These are phyloP conservation scores for Hyles lineata DNA, from an alignment of 2,888 invertebrate species.

Conservation along the genomic window DNA sequence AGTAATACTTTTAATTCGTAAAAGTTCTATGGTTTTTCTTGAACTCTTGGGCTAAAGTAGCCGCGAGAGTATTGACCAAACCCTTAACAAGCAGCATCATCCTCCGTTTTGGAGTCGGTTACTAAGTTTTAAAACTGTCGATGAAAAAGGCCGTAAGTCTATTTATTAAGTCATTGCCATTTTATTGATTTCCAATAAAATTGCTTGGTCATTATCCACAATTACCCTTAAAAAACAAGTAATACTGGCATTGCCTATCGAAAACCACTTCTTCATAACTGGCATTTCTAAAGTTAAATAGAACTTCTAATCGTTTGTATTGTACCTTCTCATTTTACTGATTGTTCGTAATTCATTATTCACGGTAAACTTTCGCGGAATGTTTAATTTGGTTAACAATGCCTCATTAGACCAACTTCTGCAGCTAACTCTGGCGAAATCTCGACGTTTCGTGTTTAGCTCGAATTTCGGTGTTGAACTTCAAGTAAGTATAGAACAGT, in stretches of 20 bases:
- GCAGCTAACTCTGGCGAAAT: slow-evolving; percentile 15
- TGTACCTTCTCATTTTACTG: slow-evolving; percentile 18
- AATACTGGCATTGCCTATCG: not conserved
- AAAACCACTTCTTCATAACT: not conserved
- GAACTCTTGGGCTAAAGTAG: no score
- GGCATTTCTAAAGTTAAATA: not conserved
- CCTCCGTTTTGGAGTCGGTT: no score
- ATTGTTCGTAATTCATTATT: slow-evolving; percentile 23
- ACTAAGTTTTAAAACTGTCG: no score
- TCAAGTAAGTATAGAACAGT: not conserved
- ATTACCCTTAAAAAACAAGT: not conserved
- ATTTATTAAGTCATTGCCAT: no score
- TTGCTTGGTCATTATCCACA: no score
- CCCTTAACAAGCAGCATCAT: no score
- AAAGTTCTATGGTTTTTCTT: no score
- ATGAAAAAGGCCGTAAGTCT: no score
- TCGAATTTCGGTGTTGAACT: not conserved
- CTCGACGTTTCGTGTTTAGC: slow-evolving; percentile 20
- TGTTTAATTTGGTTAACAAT: slow-evolving; percentile 35
- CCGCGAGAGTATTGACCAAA: no score
- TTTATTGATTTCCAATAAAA: no score
- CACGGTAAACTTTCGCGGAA: slow-evolving; percentile 24
- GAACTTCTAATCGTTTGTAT: slow-evolving; percentile 16
- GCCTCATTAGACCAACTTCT: slow-evolving; percentile 33
- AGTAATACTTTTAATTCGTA: no score